phyloP scores from a whole-genome alignment of 2,888 invertebrate species.

The Phania funesta region DNA sequence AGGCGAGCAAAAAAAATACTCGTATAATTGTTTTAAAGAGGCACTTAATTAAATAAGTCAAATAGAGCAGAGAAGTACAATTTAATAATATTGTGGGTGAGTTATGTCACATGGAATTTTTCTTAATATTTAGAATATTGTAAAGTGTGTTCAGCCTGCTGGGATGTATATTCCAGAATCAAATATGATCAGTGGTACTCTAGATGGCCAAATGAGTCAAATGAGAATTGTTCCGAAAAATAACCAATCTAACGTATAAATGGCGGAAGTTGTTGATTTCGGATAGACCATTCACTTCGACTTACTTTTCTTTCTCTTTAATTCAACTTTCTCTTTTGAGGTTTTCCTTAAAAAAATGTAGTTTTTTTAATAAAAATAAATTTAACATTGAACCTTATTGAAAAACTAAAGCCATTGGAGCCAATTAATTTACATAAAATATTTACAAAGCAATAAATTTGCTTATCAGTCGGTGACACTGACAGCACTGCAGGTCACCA shows the following conservation, averaged over 20 bases:
- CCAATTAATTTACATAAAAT: conserved; percentile 34
- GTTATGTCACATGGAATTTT: no score
- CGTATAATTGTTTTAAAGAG: neutral
- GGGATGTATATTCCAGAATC: no score
- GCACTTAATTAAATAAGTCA: neutral
- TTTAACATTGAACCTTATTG: conserved; percentile 49
- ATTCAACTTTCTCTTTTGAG: neutral
- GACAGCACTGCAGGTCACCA: conserved; percentile 34
- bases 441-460: conserved; percentile 26
- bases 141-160: no score
- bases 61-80: conserved; percentile 5
- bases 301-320: neutral
- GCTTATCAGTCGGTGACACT: conserved; percentile 33
- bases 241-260: no score
- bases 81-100: no score
- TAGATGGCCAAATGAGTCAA: no score
- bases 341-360: neutral
- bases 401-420: neutral
- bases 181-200: no score
- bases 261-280: no score
- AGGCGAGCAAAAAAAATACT: neutral
- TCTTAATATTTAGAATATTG: no score
- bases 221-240: no score
- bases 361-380: neutral
- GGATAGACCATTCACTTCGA: no score